Evolutionary conservation across 1,140 invertebrate species (phyloP).

Genomic region (Bombus difficillimus): DNA sequence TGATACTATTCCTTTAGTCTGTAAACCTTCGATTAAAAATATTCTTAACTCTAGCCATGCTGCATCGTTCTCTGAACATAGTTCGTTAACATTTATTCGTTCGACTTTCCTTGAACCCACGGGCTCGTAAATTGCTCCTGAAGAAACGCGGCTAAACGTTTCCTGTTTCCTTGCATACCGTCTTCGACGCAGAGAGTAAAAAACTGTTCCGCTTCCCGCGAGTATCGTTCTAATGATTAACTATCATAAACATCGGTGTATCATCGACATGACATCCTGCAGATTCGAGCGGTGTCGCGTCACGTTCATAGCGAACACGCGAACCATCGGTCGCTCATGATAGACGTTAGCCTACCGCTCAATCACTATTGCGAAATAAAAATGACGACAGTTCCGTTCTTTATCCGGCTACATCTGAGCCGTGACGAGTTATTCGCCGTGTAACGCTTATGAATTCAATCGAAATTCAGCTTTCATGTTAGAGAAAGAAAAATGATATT

Average conservation of each 20-base stretch:
- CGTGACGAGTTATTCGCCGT: slow-evolving; percentile 10
- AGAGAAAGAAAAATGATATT: not conserved
- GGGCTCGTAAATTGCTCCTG: not conserved
- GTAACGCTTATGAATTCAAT: not conserved
- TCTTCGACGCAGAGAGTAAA: not conserved
- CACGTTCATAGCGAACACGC: slow-evolving; percentile 51
- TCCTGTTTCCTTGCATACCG: not conserved
- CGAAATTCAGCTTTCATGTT: not conserved
- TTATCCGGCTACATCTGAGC: not conserved
- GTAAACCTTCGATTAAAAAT: too few species aligned
- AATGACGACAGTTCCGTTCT: slow-evolving; percentile 33
- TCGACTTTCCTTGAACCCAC: not conserved
- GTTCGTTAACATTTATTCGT: slow-evolving; percentile 1
- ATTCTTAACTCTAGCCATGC: too few species aligned
- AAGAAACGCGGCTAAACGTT: not conserved
- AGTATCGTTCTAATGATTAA: slow-evolving; percentile 71
- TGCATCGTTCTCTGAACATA: too few species aligned
- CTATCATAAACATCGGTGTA: slow-evolving; percentile 63
- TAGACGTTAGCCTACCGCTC: not conserved
- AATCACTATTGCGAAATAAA: slow-evolving; percentile 50
- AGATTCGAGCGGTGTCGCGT: slow-evolving; percentile 30
- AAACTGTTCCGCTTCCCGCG: slow-evolving; percentile 45
- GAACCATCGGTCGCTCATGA: slow-evolving; percentile 55
- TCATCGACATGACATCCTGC: slow-evolving; percentile 74
- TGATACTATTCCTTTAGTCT: too few species aligned